phyloP scores from a whole-genome alignment of 2,113 vertebrate species.

The Neogale vison region DNA sequence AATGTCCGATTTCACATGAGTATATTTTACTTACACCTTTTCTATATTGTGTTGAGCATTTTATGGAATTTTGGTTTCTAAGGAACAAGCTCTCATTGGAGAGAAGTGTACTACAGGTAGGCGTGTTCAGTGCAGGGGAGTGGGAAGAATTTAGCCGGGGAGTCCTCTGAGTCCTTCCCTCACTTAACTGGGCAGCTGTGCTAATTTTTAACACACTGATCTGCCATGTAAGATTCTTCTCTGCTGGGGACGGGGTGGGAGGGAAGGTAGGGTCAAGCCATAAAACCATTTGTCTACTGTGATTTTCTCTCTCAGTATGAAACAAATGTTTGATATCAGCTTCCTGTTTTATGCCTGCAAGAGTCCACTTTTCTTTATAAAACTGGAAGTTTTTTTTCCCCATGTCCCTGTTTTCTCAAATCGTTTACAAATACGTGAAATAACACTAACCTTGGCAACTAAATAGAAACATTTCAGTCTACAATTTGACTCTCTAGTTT shows the following conservation, averaged over 20 bases:
- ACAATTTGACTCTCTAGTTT: slow-evolving; percentile 35
- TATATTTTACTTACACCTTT: not conserved
- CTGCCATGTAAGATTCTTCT: not conserved
- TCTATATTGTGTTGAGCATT: not conserved
- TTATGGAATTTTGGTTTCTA: not conserved
- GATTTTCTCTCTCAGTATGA: slow-evolving; percentile 42
- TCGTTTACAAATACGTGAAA: slow-evolving; percentile 42
- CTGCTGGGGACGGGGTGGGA: not conserved
- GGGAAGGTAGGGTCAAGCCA: not conserved
- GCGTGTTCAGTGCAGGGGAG: not conserved
- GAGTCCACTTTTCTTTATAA: slow-evolving; percentile 39
- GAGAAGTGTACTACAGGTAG: not conserved
- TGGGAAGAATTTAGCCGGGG: not conserved
- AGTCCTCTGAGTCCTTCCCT: not conserved
- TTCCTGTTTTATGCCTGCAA: slow-evolving; percentile 14
- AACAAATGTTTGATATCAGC: slow-evolving; percentile 29
- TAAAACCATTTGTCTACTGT: not conserved
- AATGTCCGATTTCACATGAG: not conserved
- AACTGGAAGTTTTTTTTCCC: not conserved
- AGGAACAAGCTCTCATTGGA: not conserved
- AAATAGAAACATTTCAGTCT: slow-evolving; percentile 16
- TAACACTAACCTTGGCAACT: slow-evolving; percentile 36
- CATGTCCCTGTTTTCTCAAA: not conserved
- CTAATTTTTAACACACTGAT: not conserved
- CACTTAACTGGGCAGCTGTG: not conserved